phyloP scores from a whole-genome alignment of 2,888 invertebrate species.

The Autographa pulchrina region DNA sequence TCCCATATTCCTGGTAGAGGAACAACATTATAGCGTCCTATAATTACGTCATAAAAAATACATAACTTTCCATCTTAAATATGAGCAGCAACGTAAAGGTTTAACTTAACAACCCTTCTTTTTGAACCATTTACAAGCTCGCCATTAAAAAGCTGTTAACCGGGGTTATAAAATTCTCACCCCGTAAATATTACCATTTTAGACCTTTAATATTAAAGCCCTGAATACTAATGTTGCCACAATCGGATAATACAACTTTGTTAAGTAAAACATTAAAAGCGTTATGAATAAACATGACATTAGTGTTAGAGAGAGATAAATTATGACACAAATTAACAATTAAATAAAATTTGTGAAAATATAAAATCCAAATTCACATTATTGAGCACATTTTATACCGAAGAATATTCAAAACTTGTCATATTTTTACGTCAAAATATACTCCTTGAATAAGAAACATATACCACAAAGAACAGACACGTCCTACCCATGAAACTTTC shows the following conservation, averaged over 20 bases:
- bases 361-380: no score
- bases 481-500: background rate
- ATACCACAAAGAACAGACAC: no score
- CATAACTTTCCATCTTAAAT: background rate
- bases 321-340: background rate
- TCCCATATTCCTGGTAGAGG: no score
- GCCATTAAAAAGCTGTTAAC: conserved; percentile 34
- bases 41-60: background rate
- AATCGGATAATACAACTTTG: conserved; percentile 32
- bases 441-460: no score
- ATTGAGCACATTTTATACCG: no score
- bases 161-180: conserved; percentile 39
- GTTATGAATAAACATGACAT: conserved; percentile 13
- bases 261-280: conserved; percentile 19
- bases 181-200: conserved; percentile 44
- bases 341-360: background rate
- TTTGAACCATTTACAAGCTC: conserved; percentile 36
- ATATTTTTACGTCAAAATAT: background rate
- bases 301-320: background rate
- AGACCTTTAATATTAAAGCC: conserved; percentile 34
- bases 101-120: conserved; percentile 3
- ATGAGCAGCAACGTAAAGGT: conserved; percentile 12
- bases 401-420: background rate
- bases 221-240: conserved; percentile 47
- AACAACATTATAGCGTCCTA: background rate